These are phyloP conservation scores for Dipodomys stephensi DNA, from an alignment of 2,113 vertebrate species.

Conservation along the genomic window DNA sequence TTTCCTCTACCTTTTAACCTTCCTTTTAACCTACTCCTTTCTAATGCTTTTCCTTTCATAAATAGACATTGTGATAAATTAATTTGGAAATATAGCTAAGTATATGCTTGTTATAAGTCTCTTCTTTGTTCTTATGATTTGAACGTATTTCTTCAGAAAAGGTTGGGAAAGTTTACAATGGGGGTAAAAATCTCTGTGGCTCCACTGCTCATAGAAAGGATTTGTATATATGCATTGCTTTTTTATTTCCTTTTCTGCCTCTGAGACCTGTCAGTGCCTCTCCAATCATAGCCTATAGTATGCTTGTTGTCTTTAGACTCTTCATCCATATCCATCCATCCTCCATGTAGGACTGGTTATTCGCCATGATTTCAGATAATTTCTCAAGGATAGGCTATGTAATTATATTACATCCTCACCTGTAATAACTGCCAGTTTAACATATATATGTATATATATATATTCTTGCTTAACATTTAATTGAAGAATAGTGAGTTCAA, in stretches of 20 bases:
- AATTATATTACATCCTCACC: not conserved
- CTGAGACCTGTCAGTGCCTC: not conserved
- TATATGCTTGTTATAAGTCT: not conserved
- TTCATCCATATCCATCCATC: not conserved
- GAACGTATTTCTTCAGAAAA: not conserved
- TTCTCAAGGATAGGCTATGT: not conserved
- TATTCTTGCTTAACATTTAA: conserved; percentile 46
- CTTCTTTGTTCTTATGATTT: not conserved
- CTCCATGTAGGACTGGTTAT: not conserved
- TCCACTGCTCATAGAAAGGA: not conserved
- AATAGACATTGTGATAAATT: not conserved
- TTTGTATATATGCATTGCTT: not conserved
- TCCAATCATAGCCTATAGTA: not conserved
- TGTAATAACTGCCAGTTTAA: conserved; percentile 7
- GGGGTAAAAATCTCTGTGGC: not conserved
- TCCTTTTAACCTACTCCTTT: not conserved
- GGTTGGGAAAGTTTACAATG: not conserved
- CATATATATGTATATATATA: not conserved
- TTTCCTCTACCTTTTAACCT: no score
- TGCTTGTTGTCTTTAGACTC: not conserved
- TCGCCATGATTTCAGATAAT: not conserved
- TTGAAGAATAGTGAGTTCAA: conserved; percentile 27
- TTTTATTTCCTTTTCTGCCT: not conserved
- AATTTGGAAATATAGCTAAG: not conserved
- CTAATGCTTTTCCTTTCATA: not conserved